phyloP scores from a whole-genome alignment of 1,140 invertebrate genomes.

The Parasteatoda tepidariorum region DNA sequence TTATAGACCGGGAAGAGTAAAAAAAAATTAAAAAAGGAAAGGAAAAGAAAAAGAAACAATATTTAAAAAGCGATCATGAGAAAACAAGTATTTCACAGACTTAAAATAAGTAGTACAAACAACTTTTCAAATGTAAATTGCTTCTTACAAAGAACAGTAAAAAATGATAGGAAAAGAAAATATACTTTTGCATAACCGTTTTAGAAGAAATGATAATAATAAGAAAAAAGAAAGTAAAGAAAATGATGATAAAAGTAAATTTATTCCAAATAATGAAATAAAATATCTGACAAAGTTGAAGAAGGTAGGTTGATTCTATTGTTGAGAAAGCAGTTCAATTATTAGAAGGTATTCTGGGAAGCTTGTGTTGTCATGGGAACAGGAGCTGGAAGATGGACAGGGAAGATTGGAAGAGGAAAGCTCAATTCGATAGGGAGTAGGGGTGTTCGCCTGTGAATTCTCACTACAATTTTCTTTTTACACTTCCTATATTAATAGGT shows the following conservation, averaged over 20 bases:
- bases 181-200: neutral
- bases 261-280: slow-evolving; percentile 49
- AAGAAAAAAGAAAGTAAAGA: neutral
- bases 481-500: too few species aligned
- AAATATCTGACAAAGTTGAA: slow-evolving; percentile 12
- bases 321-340: slow-evolving; percentile 54
- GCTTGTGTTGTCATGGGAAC: slow-evolving; percentile 26
- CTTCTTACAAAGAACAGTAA: neutral
- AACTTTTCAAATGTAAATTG: neutral
- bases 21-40: neutral
- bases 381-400: neutral
- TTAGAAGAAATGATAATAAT: neutral
- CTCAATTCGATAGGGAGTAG: neutral
- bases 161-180: neutral
- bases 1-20: neutral
- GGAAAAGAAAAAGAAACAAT: slow-evolving; percentile 11
- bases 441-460: neutral
- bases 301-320: slow-evolving; percentile 40
- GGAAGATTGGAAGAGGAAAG: neutral
- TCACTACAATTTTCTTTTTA: too few species aligned
- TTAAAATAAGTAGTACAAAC: neutral
- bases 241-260: slow-evolving; percentile 40
- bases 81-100: neutral
- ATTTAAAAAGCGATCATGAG: too few species aligned
- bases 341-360: slow-evolving; percentile 45